Evolutionary conservation across 2,113 vertebrate genomes (phyloP), one percentile per base, ranked within the genome.

Genomic region (Aspiorhynchus laticeps): DNA sequence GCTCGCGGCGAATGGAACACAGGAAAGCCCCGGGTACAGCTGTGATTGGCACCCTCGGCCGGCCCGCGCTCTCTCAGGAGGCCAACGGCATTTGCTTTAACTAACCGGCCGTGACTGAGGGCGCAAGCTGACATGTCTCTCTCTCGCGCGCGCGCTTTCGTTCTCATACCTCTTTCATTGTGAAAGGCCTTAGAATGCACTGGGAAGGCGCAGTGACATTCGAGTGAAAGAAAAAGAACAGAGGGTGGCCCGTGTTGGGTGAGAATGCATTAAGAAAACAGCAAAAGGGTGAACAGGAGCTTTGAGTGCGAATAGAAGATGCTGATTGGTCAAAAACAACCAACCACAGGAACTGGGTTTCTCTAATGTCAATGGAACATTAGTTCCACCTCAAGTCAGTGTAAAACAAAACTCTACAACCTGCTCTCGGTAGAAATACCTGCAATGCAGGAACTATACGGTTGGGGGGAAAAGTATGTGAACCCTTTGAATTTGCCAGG

Each of bases 81-180:
- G 86, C 86, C 81, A 61, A 61, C 89, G 85, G 89, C 91, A 81
- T 93, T 94, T 93, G 93, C 94, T 94, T 93, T 94, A 94, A 93
- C 95, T 95, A 95, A 94, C 93, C 92, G 93, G 88, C 92, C 91
- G 87, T 94, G 94, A 94, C 94, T 92, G 92, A 91, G 92, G 91
- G 92, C 89, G 87, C 43, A 14, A 87, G 75, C 88, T 93, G 93
- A 93, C 93, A 93, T 92, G 91, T 92, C 89, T 86, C 90, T 85
- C 75, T 80, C 79, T 71, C 73, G 46, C 78, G 38, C 21, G 59
- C 14, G 31, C 85, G 53, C 80, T 65, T 88, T 87, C 85, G 56
- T 78, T 78, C 28, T 67, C 63, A 80, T 53, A 14, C 24, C 69
- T 80, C 71, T 83, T 76, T 65, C 28, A 53, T 69, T 88, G 65